Conservation (phyloP, 2,888 invertebrate genomes). For the Coecobrya sp. region DNA sequence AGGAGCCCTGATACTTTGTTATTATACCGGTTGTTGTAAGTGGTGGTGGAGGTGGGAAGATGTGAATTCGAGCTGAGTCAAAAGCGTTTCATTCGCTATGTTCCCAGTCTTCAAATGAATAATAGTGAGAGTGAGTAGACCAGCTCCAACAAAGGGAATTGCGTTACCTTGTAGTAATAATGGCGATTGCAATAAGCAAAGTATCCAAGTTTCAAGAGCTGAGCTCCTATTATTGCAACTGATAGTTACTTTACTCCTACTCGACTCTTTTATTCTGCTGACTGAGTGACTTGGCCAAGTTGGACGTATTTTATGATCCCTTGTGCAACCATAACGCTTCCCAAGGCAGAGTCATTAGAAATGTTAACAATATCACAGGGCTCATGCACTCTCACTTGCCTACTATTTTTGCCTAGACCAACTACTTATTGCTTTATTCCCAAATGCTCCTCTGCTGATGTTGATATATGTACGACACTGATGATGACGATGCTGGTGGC, state of each 20-base stretch:
- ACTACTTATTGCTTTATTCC: not conserved
- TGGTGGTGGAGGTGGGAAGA: not conserved
- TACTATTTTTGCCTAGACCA: not conserved
- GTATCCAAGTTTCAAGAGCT: constrained; percentile 63
- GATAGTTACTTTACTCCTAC: constrained; percentile 65
- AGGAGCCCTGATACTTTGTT: constrained; percentile 64
- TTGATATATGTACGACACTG: constrained; percentile 47
- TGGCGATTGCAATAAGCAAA: constrained; percentile 61
- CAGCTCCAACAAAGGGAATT: constrained; percentile 9
- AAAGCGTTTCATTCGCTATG: constrained; percentile 2
- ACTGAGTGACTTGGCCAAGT: constrained; percentile 51
- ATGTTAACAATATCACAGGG: constrained; percentile 64
- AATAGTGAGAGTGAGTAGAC: not conserved
- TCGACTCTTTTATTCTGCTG: constrained; percentile 51
- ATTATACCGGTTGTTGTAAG: constrained; percentile 10
- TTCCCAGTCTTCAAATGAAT: not conserved
- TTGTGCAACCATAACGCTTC: constrained; percentile 47
- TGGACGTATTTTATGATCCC: constrained; percentile 58
- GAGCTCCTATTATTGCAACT: constrained; percentile 67
- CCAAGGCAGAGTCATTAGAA: constrained; percentile 47
- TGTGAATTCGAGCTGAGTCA: not conserved
- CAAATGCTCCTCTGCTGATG: constrained; percentile 37
- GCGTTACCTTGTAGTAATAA: constrained; percentile 59
- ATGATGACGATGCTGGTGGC: constrained; percentile 51
- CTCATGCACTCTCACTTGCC: constrained; percentile 20